Percentiles rank a stretch among this genome's conserved stretches.
These are phyloP conservation scores for Onychomys arenicola DNA, from an alignment of 2,797 vertebrate genomes.

Conservation along the genomic window DNA sequence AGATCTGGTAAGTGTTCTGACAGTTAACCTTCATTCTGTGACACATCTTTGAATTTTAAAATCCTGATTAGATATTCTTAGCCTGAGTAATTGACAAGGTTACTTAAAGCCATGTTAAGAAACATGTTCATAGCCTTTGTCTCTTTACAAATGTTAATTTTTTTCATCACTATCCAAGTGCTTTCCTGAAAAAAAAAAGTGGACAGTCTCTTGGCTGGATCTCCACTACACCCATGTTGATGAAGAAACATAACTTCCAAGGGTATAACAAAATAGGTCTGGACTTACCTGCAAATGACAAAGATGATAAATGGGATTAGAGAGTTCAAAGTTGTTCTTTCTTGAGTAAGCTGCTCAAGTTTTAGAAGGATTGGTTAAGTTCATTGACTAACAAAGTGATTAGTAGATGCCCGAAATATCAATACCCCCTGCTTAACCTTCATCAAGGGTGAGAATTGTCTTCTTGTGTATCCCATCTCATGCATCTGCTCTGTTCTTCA, in stretches of 20 bases:
- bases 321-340: background rate
- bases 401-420: background rate
- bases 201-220: background rate
- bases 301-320: background rate
- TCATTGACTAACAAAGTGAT: conserved; percentile 36
- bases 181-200: background rate
- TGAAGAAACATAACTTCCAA: background rate
- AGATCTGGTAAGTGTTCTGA: background rate
- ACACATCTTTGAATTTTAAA: conserved; percentile 47
- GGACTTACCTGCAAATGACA: background rate
- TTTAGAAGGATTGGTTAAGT: background rate
- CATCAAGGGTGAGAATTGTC: background rate
- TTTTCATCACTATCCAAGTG: background rate
- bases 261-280: background rate
- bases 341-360: background rate
- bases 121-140: background rate
- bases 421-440: conserved; percentile 12
- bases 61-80: conserved; percentile 7
- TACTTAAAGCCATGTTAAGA: conserved; percentile 9
- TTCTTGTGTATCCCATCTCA: background rate
- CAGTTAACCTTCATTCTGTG: background rate
- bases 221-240: background rate
- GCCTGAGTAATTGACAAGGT: background rate
- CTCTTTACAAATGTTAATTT: background rate
- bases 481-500: background rate